phyloP scores from a whole-genome alignment of 1,140 invertebrate species.

The Varroa destructor region DNA sequence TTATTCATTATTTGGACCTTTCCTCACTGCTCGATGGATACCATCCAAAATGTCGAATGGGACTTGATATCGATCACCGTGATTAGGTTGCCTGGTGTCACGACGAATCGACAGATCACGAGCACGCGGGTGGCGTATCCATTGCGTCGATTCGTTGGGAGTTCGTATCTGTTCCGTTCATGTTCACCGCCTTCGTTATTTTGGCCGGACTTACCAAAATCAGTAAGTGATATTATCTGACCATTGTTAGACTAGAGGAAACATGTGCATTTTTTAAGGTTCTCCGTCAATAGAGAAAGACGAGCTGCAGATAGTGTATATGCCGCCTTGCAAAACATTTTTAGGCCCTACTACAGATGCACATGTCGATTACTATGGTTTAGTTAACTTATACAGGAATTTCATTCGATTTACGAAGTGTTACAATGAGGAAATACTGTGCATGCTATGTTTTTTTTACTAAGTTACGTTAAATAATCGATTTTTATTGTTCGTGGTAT shows the following conservation, averaged over 20 bases:
- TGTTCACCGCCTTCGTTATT: conserved; percentile 48
- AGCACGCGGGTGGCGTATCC: conserved; percentile 39
- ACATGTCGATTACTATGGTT: too few relatives aligned
- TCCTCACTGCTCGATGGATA: too few relatives aligned
- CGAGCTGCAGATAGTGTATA: neutral
- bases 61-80: neutral
- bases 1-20: too few relatives aligned
- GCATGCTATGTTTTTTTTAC: too few relatives aligned
- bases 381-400: too few relatives aligned
- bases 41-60: too few relatives aligned
- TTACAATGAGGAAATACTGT: too few relatives aligned
- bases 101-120: conserved; percentile 26
- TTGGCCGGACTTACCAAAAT: conserved; percentile 49
- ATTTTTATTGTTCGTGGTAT: too few relatives aligned
- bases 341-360: too few relatives aligned
- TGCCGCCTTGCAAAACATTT: neutral
- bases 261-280: neutral
- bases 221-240: conserved; percentile 40
- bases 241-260: too few relatives aligned
- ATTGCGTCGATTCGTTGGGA: conserved; percentile 46
- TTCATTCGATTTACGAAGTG: too few relatives aligned
- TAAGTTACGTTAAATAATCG: too few relatives aligned
- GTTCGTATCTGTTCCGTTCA: conserved; percentile 47
- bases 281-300: conserved; percentile 26
- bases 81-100: conserved; percentile 13